These are phyloP conservation scores for Prionailurus viverrinus DNA, from an alignment of 2,113 vertebrate genomes.

Conservation along the genomic window DNA sequence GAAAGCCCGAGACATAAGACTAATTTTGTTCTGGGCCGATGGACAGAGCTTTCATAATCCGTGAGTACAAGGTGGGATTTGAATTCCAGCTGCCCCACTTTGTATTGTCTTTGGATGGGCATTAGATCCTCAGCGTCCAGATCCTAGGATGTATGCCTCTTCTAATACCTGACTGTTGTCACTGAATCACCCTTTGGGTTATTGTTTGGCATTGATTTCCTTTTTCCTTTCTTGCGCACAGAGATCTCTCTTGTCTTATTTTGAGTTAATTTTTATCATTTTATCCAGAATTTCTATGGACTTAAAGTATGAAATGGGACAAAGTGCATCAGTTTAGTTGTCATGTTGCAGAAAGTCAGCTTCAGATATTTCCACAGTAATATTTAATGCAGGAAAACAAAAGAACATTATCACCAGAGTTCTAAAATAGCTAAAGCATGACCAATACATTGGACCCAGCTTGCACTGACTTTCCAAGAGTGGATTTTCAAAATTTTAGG, in stretches of 20 bases:
- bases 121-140: background rate
- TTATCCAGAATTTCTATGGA: background rate
- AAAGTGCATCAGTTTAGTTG: background rate
- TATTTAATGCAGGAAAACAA: conserved; percentile 7
- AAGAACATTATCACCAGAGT: background rate
- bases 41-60: background rate
- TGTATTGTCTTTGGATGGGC: background rate
- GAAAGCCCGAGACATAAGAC: background rate
- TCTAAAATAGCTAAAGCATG: background rate
- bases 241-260: background rate
- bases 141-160: background rate
- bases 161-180: background rate
- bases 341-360: background rate
- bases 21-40: background rate
- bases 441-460: background rate
- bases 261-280: background rate
- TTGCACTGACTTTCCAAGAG: background rate
- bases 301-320: background rate
- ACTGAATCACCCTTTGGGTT: background rate
- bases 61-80: background rate
- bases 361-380: background rate
- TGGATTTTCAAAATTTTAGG: background rate
- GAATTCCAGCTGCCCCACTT: background rate
- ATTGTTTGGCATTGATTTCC: background rate
- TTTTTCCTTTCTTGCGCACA: background rate